Base-by-base conservation (phyloP, 2,888 invertebrate species). In the Azorinus chamasolen region DNA sequence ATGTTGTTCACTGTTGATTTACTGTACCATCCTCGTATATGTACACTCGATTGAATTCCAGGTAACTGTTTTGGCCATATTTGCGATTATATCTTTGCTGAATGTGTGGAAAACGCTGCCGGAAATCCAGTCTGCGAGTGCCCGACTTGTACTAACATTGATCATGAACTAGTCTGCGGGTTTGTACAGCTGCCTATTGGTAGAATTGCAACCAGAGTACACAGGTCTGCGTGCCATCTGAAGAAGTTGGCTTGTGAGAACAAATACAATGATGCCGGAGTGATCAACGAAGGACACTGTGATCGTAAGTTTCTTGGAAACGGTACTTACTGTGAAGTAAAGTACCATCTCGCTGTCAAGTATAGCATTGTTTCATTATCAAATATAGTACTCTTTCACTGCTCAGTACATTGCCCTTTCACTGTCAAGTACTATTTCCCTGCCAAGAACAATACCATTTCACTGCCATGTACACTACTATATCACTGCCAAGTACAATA, bases 81-180 rank as follows among this genome's bases (percentile, higher is more conserved):
- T 0, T 85, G 85, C 53, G 37, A 53, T 2, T 39, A 39, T 3
- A 32, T 45, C 2, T 77, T 74, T 0, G 69, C 77, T 24, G 69
- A 74, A 18, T 86, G 86, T 72, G 64, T 83, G 8, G 70, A 53
- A 5, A 57, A 63, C 37, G 68, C 62, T 1, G 43, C 55, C 1
- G 69, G 58, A 0, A 32, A 66, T 2, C 54, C 82, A 0, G 22
- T 37, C 16, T 88, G 87, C 66, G 61, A 66, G 54, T 88, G 87
- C 66, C 86, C 83, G 0, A 54, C 74, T 8, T 85, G 85, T 64
- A 65, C 65, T 8, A 72, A 71, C 32, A 54, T 71, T 8, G 85
- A 74, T 0, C 57, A 76, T 20, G 77, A 85, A 6, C 78, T 73
- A 20, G 83, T 84, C 1, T 88, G 87, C 74, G 85, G 75, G 16